Evolutionary conservation across 2,888 invertebrate genomes (phyloP).

Genomic region (Halocaridina rubra): DNA sequence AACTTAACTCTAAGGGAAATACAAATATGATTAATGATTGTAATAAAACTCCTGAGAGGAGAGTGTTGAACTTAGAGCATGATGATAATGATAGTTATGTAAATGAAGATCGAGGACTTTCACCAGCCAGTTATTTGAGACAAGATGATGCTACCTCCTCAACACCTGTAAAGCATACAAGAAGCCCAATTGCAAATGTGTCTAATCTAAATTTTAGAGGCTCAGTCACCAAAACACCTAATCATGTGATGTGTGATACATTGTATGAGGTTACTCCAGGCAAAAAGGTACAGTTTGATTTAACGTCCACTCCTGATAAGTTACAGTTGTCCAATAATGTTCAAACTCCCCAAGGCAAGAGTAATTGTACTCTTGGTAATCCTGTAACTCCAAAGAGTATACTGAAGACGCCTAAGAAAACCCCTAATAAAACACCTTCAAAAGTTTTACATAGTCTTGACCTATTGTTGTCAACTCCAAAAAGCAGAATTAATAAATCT

Average conservation of each 20-base stretch:
- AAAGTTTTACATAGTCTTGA: slow-evolving; percentile 7
- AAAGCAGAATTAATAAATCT: neutral
- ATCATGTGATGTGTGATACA: neutral
- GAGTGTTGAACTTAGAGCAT: neutral
- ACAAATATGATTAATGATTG: neutral
- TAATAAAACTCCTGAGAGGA: slow-evolving; percentile 4
- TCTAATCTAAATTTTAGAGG: neutral
- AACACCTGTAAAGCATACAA: neutral
- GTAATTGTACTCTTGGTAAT: neutral
- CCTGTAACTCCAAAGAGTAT: slow-evolving; percentile 57
- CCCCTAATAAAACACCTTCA: neutral
- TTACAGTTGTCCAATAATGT: neutral
- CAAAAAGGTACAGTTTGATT: slow-evolving; percentile 60
- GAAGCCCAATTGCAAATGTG: slow-evolving; percentile 23
- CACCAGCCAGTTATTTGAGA: neutral
- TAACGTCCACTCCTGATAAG: slow-evolving; percentile 48
- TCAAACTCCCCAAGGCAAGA: slow-evolving; percentile 22
- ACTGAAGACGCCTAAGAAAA: slow-evolving; percentile 51
- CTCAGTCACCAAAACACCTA: neutral
- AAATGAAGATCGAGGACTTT: neutral
- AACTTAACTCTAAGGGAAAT: neutral
- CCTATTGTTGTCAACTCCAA: neutral
- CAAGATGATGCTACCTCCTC: no score
- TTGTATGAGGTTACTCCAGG: slow-evolving; percentile 26
- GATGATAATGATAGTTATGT: neutral